Conservation (phyloP, 2,888 invertebrate species). For the Pseudolycoriella hygida region DNA sequence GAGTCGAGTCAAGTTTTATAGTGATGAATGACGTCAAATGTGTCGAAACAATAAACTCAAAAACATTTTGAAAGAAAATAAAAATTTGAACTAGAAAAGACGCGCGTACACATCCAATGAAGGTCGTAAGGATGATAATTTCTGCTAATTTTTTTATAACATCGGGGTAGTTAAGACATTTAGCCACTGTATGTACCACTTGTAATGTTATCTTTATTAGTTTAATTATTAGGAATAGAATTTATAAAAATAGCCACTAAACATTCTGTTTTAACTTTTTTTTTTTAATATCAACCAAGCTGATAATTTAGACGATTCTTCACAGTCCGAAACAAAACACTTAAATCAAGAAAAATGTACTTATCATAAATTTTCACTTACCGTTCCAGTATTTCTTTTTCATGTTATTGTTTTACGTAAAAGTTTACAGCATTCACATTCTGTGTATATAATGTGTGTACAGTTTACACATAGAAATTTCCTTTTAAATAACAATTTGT, state of each 20-base stretch:
- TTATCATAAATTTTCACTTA: not conserved
- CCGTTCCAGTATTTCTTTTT: not conserved
- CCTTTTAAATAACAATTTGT: not conserved
- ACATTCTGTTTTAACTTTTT: not conserved
- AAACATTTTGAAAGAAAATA: not conserved
- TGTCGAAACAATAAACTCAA: too few relatives aligned
- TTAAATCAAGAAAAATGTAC: not conserved
- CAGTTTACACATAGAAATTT: too few relatives aligned
- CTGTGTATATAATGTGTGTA: too few relatives aligned
- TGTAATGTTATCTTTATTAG: not conserved
- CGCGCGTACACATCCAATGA: too few relatives aligned
- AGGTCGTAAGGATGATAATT: too few relatives aligned
- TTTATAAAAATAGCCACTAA: constrained; percentile 1
- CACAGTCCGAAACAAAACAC: not conserved
- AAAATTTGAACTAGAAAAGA: too few relatives aligned
- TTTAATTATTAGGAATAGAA: not conserved
- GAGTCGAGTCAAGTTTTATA: too few relatives aligned
- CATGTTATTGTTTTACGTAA: not conserved
- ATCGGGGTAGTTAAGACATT: not conserved
- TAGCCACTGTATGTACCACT: not conserved
- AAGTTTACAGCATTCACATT: too few relatives aligned
- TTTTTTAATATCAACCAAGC: not conserved
- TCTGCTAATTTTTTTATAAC: too few relatives aligned
- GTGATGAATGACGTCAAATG: too few relatives aligned
- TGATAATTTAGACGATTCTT: not conserved